Evolutionary conservation across 2,797 vertebrate species (phyloP), one percentile per base, ranked within the genome.

Genomic region (Sphaeramia orbicularis): DNA sequence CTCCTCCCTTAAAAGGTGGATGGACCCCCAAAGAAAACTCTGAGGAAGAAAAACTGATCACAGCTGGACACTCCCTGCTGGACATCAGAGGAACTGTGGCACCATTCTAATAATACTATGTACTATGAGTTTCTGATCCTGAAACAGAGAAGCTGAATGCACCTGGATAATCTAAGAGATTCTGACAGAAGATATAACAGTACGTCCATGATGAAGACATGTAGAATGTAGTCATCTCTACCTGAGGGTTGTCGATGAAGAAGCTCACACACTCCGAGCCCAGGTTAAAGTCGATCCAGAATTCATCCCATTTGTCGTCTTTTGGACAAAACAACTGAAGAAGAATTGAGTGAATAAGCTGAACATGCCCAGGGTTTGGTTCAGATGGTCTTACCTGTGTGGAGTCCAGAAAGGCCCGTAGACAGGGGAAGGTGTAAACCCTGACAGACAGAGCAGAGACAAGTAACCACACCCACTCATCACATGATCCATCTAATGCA

Each of bases 251-350:
- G 9, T 97, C 88, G 32, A 96, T 88, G 15, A 96, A 98, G 89
- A 99, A 97, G 68, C 95, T 95, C 58, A 99, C 83, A 24, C 94
- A 95, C 47, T 87, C 90, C 36, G 95, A 97, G 32, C 93, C 93
- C 0, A 86, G 1, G 1, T 99, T 99, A 66, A 99, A 99, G 68
- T 99, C 97, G 0, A 99, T 94, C 97, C 97, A 99, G 82, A 98
- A 99, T 36, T 94, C 61, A 10, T 96, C 93, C 56, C 98, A 80
- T 40, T 95, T 95, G 14, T 96, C 95, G 11, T 97, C 96, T 0
- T 89, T 79, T 0, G 97, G 97, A 58, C 93, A 94, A 71, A 91
- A 94, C 65, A 97, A 84, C 97, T 99, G 64, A 47, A 47, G 5
- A 30, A 30, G 27, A 30, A 30, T 6, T 30, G 27, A 30, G 27